Conservation (phyloP, 2,113 vertebrate genomes). For the Grus americana region DNA sequence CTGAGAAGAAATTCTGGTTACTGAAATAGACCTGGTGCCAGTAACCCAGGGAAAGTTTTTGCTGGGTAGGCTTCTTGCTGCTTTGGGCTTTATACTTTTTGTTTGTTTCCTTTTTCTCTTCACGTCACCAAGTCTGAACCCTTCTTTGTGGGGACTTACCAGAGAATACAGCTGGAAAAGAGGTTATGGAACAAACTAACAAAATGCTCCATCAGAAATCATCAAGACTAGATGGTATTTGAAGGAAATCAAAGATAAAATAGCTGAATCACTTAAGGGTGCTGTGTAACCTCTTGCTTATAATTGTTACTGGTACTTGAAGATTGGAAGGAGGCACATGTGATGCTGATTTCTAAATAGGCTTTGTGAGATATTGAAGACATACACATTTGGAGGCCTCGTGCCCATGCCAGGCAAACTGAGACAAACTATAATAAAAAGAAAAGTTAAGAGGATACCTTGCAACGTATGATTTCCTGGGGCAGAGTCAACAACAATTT, state of each 20-base stretch:
- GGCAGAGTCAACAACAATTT: neutral
- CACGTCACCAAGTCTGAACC: neutral
- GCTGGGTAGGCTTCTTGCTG: neutral
- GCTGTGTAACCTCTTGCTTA: neutral
- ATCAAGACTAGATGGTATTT: neutral
- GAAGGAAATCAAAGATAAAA: neutral
- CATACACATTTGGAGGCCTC: neutral
- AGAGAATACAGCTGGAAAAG: neutral
- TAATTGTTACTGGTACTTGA: neutral
- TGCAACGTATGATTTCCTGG: neutral
- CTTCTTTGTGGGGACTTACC: neutral
- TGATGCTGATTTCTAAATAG: neutral
- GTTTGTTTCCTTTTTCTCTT: neutral
- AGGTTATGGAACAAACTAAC: neutral
- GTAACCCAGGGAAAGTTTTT: neutral
- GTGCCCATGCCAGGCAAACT: neutral
- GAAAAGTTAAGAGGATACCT: neutral
- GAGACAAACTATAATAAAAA: neutral
- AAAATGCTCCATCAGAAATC: neutral
- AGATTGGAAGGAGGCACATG: neutral
- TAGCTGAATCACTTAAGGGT: neutral
- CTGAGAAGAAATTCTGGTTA: neutral
- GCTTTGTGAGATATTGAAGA: neutral
- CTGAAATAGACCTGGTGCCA: neutral
- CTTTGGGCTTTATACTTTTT: neutral